These are phyloP conservation scores for Orthonychiurus folsomi DNA, from an alignment of 2,888 invertebrate genomes.

Conservation along the genomic window DNA sequence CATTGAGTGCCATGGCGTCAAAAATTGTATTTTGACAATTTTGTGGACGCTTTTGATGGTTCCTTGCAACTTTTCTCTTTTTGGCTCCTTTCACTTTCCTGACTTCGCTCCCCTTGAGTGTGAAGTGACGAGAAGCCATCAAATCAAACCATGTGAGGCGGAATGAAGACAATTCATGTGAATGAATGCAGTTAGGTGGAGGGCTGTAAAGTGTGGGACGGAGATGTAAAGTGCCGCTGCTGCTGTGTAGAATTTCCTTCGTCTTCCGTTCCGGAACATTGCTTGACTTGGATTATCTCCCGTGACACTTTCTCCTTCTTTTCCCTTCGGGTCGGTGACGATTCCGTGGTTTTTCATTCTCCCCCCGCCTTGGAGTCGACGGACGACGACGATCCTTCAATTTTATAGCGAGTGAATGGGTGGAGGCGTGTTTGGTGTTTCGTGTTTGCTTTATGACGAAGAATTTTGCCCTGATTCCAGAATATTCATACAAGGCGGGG, in stretches of 20 bases:
- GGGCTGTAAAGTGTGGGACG: background rate
- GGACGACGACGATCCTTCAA: too few species aligned
- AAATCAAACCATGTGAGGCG: conserved; percentile 6
- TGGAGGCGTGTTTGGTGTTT: too few species aligned
- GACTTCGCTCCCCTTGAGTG: background rate
- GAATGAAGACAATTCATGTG: conserved; percentile 7
- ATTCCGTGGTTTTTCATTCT: too few species aligned
- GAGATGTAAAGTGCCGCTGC: background rate
- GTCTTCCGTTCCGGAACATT: background rate
- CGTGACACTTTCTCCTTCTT: background rate
- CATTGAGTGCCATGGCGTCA: too few species aligned
- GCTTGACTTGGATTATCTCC: background rate
- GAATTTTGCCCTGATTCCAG: too few species aligned
- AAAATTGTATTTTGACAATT: background rate
- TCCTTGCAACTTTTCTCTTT: background rate
- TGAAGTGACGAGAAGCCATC: conserved; percentile 1
- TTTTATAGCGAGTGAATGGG: too few species aligned
- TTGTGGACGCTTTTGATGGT: background rate
- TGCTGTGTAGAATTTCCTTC: background rate
- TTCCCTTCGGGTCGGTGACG: background rate
- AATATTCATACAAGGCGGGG: too few species aligned
- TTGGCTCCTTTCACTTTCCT: background rate
- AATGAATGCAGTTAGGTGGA: background rate
- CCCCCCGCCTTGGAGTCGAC: too few species aligned
- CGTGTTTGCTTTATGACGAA: too few species aligned